Conservation (phyloP, 1,140 invertebrate species). For the Danaus melanippus region DNA sequence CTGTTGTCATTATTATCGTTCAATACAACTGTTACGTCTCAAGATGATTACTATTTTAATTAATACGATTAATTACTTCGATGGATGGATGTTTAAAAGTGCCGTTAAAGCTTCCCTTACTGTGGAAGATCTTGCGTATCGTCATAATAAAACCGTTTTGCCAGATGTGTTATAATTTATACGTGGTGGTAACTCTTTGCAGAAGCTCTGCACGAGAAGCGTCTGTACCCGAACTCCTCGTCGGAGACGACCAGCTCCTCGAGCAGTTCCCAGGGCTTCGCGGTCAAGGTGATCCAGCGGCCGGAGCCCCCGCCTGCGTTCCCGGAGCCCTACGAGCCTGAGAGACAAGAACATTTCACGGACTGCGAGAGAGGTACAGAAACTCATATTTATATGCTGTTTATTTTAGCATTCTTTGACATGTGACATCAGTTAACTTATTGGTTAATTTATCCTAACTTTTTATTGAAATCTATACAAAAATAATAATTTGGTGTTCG, state of each 20-base stretch:
- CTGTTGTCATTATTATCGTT: not conserved
- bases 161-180: no score
- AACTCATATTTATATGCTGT: not conserved
- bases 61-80: no score
- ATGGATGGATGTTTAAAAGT: not conserved
- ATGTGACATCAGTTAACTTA: no score
- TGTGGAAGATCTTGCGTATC: no score
- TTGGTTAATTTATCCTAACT: no score
- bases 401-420: no score
- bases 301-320: conserved; percentile 38
- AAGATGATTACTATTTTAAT: no score
- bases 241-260: conserved; percentile 55
- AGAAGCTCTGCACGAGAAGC: conserved; percentile 28
- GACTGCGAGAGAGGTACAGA: conserved; percentile 54
- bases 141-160: no score
- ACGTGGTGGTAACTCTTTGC: conserved; percentile 20
- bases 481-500: no score
- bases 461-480: no score
- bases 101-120: not conserved
- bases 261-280: conserved; percentile 45
- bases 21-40: not conserved
- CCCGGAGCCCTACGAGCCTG: conserved; percentile 36
- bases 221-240: conserved; percentile 36
- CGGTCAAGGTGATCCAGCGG: conserved; percentile 38
- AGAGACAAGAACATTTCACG: conserved; percentile 32